Conservation (phyloP, 2,113 vertebrate species). For the Romanogobio albipinnatus region DNA sequence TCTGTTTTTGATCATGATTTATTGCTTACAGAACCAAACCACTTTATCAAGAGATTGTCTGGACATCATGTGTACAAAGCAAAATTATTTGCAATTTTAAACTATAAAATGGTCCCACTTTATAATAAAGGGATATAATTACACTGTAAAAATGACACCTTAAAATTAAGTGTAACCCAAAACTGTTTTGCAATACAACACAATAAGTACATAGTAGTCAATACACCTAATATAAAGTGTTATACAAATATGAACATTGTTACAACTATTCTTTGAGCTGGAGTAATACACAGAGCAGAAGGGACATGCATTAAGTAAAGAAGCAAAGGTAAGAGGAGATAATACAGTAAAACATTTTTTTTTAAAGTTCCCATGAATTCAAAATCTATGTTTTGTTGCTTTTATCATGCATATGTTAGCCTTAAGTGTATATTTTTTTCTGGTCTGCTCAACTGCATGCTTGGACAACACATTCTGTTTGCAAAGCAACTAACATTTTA, state of each 20-base stretch:
- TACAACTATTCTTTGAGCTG: background rate
- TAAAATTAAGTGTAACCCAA: no score
- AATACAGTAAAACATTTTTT: no score
- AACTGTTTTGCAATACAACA: no score
- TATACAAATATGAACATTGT: background rate
- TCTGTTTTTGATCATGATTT: background rate
- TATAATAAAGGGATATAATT: no score
- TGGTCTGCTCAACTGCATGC: slow-evolving; percentile 70
- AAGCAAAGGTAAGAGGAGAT: background rate
- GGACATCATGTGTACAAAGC: background rate
- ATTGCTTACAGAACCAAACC: background rate
- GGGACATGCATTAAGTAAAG: no score
- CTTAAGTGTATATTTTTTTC: slow-evolving; percentile 24
- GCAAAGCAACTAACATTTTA: slow-evolving; percentile 31
- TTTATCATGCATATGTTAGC: background rate
- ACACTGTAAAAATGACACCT: no score
- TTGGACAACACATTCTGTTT: slow-evolving; percentile 43
- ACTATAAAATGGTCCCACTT: background rate
- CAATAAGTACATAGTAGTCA: no score
- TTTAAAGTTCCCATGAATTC: background rate
- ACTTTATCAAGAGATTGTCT: background rate
- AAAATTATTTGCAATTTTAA: background rate
- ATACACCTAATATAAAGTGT: no score
- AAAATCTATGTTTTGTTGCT: background rate
- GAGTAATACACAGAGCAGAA: background rate